phyloP scores from a whole-genome alignment of 2,113 vertebrate genomes.

The Zapus hudsonius region DNA sequence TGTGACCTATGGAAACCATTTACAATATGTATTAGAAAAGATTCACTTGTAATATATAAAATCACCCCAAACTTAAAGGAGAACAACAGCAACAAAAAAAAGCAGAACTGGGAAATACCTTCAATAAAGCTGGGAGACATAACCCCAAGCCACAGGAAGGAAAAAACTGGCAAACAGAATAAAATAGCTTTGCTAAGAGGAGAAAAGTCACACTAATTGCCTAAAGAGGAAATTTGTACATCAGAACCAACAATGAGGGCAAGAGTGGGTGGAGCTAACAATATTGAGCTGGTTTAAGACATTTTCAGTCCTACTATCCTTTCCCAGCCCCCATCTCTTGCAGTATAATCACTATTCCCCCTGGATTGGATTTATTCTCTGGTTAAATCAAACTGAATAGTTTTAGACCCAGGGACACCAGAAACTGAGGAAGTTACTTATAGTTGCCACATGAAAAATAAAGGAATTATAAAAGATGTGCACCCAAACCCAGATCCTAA shows the following conservation, averaged over 20 bases:
- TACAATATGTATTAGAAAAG: slow-evolving; percentile 30
- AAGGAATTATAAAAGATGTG: not conserved
- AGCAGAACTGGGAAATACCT: slow-evolving; percentile 10
- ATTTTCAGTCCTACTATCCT: not conserved
- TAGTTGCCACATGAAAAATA: not conserved
- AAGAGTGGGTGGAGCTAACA: not conserved
- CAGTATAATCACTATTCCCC: not conserved
- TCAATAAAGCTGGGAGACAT: slow-evolving; percentile 44
- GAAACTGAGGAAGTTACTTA: not conserved
- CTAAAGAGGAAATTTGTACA: not conserved
- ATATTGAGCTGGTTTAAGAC: not conserved
- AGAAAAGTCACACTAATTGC: not conserved
- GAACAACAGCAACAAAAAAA: slow-evolving; percentile 67
- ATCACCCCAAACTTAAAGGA: slow-evolving; percentile 59
- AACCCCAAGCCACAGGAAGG: slow-evolving; percentile 42
- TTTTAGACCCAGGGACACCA: not conserved
- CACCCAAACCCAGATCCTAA: not conserved
- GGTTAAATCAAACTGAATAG: not conserved
- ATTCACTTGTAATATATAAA: slow-evolving; percentile 17
- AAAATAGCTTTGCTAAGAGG: not conserved
- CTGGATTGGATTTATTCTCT: not conserved
- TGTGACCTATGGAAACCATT: slow-evolving; percentile 25
- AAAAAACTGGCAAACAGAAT: not conserved
- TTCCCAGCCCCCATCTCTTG: not conserved
- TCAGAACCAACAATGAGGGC: not conserved